These are phyloP conservation scores for Tenthredo amoena DNA, from an alignment of 2,888 invertebrate genomes.

Conservation along the genomic window DNA sequence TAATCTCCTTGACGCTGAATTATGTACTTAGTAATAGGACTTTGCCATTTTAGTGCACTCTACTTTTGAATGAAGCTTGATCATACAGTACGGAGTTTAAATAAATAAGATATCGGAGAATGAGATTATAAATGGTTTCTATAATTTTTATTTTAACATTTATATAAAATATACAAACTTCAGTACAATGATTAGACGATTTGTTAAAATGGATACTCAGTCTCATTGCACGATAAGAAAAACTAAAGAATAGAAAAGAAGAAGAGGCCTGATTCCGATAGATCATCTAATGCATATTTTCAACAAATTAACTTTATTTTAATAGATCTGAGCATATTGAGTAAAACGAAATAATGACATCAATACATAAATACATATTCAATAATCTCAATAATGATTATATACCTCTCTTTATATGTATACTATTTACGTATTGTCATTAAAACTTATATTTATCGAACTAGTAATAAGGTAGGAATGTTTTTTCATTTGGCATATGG, in stretches of 20 bases:
- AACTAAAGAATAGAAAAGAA: not conserved
- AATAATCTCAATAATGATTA: not conserved
- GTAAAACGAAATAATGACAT: not conserved
- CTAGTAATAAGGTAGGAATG: slow-evolving; percentile 30
- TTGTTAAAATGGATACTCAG: slow-evolving; percentile 12
- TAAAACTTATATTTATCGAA: slow-evolving; percentile 8
- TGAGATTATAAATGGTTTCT: not conserved
- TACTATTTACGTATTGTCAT: slow-evolving; percentile 9
- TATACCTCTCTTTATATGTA: not conserved
- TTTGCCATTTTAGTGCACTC: not conserved
- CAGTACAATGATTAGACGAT: slow-evolving; percentile 49
- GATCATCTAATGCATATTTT: not conserved
- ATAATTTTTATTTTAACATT: slow-evolving; percentile 63
- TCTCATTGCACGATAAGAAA: slow-evolving; percentile 47
- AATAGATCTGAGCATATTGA: not conserved
- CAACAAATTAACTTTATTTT: not conserved
- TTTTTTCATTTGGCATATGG: slow-evolving; percentile 37
- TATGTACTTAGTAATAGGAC: not conserved
- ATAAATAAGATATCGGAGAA: not conserved
- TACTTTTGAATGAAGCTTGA: not conserved
- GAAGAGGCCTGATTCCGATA: not conserved
- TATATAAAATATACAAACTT: slow-evolving; percentile 66
- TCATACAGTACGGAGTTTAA: not conserved
- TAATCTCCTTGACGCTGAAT: not conserved
- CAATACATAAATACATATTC: not conserved